Percentiles rank a stretch among this genome's conserved stretches.
Conservation (phyloP, 2,888 invertebrate genomes). For the Ectobius pallidus region DNA sequence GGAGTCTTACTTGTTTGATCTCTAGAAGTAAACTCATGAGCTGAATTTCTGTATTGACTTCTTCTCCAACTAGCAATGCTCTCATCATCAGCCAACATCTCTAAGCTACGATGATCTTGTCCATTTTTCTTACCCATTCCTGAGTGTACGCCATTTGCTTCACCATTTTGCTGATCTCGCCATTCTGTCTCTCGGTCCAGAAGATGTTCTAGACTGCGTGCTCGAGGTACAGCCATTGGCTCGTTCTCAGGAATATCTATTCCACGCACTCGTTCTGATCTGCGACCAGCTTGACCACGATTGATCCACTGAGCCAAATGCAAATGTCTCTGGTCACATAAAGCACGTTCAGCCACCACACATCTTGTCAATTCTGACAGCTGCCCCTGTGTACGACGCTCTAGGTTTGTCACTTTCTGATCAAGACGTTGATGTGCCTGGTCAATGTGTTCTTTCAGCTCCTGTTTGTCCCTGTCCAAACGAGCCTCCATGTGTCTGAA, state of each 20-base stretch:
- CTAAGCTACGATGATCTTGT: constrained; percentile 23
- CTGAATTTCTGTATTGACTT: constrained; percentile 23
- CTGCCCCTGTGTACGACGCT: constrained; percentile 74
- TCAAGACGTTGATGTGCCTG: constrained; percentile 80
- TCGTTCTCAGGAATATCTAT: constrained; percentile 58
- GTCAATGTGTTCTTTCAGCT: constrained; percentile 78
- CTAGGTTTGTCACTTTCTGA: constrained; percentile 79
- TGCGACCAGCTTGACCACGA: constrained; percentile 66
- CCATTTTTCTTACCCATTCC: background rate
- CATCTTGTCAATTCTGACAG: constrained; percentile 72
- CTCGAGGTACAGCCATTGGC: constrained; percentile 62
- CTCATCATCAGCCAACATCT: constrained; percentile 31
- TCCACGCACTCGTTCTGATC: constrained; percentile 60
- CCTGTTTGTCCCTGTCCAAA: constrained; percentile 79
- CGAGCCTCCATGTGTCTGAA: constrained; percentile 87
- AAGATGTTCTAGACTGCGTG: constrained; percentile 73
- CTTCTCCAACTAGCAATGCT: constrained; percentile 29
- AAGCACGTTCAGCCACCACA: constrained; percentile 66
- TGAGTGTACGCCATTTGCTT: background rate
- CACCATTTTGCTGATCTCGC: constrained; percentile 42
- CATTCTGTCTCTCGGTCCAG: constrained; percentile 55
- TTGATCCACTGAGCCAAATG: constrained; percentile 74
- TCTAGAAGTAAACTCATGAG: constrained; percentile 24
- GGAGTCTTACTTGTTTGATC: background rate
- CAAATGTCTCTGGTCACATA: constrained; percentile 67